Conservation (phyloP, 1,140 invertebrate species). For the Druon quercuslanigerum region DNA sequence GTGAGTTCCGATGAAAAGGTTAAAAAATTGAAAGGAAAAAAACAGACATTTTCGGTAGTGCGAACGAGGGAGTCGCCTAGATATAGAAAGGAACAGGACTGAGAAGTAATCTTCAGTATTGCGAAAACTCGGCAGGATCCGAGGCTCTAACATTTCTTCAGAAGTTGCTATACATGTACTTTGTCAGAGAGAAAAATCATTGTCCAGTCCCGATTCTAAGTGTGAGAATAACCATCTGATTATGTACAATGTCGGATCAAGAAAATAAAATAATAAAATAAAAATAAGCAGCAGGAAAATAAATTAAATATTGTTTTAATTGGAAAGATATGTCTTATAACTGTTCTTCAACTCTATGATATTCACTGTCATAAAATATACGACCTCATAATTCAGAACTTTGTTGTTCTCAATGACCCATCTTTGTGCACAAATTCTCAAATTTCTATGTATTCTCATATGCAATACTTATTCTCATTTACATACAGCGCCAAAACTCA, state of each 20-base stretch:
- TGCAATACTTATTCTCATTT: neutral
- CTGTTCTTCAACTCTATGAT: neutral
- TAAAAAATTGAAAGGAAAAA: slow-evolving; percentile 19
- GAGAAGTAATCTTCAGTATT: slow-evolving; percentile 15
- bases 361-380: slow-evolving; percentile 16
- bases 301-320: too few species aligned
- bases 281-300: too few species aligned
- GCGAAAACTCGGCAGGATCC: neutral
- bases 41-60: neutral
- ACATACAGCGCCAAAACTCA: slow-evolving; percentile 16
- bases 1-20: slow-evolving; percentile 24
- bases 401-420: slow-evolving; percentile 2
- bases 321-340: too few species aligned
- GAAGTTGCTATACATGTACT: neutral
- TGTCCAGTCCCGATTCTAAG: too few species aligned
- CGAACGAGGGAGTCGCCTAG: neutral
- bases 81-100: neutral
- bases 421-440: slow-evolving; percentile 7
- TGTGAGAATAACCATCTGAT: too few species aligned
- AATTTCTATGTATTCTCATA: neutral
- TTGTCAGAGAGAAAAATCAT: neutral
- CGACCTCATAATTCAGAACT: slow-evolving; percentile 19
- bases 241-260: too few species aligned
- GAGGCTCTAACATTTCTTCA: neutral
- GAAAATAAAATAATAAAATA: too few species aligned